Percentiles rank a stretch among this genome's conserved stretches.
Evolutionary conservation across 2,113 vertebrate genomes (phyloP).

Genomic region (Raphicerus campestris): DNA sequence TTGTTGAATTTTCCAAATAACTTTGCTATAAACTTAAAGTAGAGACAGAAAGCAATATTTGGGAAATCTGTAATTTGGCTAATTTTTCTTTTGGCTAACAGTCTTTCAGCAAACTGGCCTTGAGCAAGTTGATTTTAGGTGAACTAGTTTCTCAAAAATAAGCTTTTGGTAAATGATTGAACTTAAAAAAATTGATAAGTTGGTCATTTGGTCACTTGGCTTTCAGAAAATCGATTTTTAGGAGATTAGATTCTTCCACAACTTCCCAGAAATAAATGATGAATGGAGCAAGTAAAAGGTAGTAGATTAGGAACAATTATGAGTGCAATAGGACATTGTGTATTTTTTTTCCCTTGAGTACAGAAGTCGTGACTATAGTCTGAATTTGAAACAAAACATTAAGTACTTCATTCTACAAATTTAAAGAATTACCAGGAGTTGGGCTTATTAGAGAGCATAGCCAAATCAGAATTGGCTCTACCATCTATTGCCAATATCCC

Average conservation of each 20-base stretch:
- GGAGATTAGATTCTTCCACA: neutral
- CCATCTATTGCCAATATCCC: neutral
- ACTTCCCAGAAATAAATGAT: neutral
- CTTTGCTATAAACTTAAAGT: neutral
- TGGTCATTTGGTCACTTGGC: neutral
- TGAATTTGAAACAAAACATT: neutral
- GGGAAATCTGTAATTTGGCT: neutral
- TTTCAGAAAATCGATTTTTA: slow-evolving; percentile 14
- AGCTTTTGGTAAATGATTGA: neutral
- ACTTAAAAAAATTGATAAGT: neutral
- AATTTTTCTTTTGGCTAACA: neutral
- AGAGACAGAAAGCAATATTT: neutral
- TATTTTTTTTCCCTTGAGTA: neutral
- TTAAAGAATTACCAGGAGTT: neutral
- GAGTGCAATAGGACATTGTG: neutral
- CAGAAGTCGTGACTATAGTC: neutral
- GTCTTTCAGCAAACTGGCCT: neutral
- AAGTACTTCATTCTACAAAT: neutral
- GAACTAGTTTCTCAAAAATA: slow-evolving; percentile 12
- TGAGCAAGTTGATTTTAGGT: neutral
- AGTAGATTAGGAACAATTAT: neutral
- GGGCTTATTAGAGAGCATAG: neutral
- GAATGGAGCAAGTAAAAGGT: neutral
- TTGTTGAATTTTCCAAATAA: neutral
- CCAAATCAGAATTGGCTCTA: neutral